Evolutionary conservation across 2,888 invertebrate species (phyloP), one percentile per base, ranked within the genome.

Genomic region (Harpalus rufipes): DNA sequence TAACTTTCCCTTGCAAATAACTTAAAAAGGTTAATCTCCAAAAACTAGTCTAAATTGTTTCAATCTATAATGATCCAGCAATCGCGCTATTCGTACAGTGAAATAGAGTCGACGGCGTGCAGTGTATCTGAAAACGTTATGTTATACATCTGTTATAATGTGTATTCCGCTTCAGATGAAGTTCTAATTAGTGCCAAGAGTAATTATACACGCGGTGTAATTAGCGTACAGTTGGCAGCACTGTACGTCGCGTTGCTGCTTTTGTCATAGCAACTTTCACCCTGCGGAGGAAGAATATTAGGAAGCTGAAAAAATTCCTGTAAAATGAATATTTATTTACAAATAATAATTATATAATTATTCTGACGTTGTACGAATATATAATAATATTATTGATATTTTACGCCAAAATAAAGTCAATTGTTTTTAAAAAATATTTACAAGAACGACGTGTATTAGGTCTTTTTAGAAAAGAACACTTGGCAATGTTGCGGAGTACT

Each of bases 131-230:
- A 85, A 85, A 85, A 85, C 80, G 85, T 85, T 85, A 80, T 80
- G 79, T 78, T 84, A 85, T 85, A 85, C 87, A 86, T 87, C 87
- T 86, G 87, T 86, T 86, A 86, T 88, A 87, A 87, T 86, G 86
- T 87, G 86, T 87, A 87, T 88, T 87, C 86, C 87, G 86, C 86
- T 87, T 87, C 87, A 87, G 88, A 87, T 88, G 86, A 86, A 87
- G 87, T 86, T 86, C 87, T 88, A 88, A 88, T 88, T 88, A 88
- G 86, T 87, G 87, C 87, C 85, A 86, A 87, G 86, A 86, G 87
- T 87, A 88, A 87, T 88, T 88, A 87, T 87, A 86, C 87, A 86
- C 86, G 86, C 72, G 72, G 84, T 86, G 86, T 88, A 88, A 88
- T 88, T 87, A 87, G 87, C 86, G 87, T 87, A 87, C 87, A 87